Conservation (phyloP, 2,113 vertebrate genomes). For the Aleadryas rufinucha region DNA sequence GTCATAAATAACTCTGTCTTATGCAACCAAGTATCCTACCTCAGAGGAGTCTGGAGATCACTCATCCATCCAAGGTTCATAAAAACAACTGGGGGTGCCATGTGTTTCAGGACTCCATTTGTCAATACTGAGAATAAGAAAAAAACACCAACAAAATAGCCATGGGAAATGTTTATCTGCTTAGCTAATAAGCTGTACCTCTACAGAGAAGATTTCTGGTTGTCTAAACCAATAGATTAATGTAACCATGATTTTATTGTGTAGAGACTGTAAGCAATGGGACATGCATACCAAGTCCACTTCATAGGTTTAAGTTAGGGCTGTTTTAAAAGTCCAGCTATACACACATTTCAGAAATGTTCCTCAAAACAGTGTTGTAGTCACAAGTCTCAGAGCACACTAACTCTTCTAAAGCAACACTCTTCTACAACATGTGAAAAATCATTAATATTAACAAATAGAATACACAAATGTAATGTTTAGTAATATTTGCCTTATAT, state of each 20-base stretch:
- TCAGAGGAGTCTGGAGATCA: background rate
- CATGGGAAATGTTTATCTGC: background rate
- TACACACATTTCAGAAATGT: background rate
- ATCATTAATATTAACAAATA: background rate
- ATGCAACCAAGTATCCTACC: background rate
- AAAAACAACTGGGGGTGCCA: fast-evolving
- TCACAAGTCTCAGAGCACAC: background rate
- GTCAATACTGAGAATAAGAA: background rate
- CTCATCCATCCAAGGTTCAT: background rate
- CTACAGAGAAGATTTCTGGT: background rate
- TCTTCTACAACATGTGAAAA: background rate
- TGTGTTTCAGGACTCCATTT: background rate
- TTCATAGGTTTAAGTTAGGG: background rate
- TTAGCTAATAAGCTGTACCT: background rate
- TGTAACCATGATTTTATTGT: background rate
- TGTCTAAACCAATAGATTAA: background rate
- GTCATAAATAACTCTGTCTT: background rate
- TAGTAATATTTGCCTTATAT: background rate
- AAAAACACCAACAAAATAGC: background rate
- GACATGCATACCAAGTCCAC: background rate
- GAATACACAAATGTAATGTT: background rate
- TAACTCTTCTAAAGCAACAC: background rate
- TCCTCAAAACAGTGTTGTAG: background rate
- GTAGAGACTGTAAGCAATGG: background rate
- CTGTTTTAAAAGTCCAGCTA: background rate